These are phyloP conservation scores for Tympanuchus pallidicinctus DNA, from an alignment of 2,113 vertebrate genomes.

Conservation along the genomic window DNA sequence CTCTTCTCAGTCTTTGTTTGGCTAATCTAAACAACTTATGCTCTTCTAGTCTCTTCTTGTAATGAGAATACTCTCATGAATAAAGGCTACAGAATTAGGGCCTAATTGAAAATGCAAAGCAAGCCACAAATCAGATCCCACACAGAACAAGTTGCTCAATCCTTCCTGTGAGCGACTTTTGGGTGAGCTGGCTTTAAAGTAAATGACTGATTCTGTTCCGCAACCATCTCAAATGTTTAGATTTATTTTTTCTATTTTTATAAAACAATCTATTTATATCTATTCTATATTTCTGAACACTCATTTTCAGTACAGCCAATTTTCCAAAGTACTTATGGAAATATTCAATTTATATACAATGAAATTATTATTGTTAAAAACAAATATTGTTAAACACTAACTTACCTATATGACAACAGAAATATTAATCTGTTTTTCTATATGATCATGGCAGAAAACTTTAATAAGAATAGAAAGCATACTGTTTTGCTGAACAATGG, in stretches of 20 bases:
- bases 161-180: not conserved
- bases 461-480: not conserved
- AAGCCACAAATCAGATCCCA: not conserved
- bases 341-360: not conserved
- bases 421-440: not conserved
- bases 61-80: not conserved
- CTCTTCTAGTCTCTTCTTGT: not conserved
- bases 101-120: not conserved
- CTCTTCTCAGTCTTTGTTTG: conserved; percentile 40
- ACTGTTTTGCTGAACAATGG: not conserved
- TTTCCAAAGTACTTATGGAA: not conserved
- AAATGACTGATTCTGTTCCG: not conserved
- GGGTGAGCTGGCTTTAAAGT: not conserved
- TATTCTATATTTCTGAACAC: not conserved
- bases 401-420: not conserved
- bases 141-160: not conserved
- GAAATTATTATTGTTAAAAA: not conserved
- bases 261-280: too few species aligned
- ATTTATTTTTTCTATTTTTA: not conserved
- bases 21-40: not conserved
- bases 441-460: not conserved
- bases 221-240: not conserved
- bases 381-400: too few species aligned
- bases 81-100: not conserved
- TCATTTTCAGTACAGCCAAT: not conserved